A percentile compares a stretch with the other conserved stretches of the same genome.
Evolutionary conservation across 1,140 invertebrate genomes (phyloP).

Genomic region (Xylocopa sonorina): DNA sequence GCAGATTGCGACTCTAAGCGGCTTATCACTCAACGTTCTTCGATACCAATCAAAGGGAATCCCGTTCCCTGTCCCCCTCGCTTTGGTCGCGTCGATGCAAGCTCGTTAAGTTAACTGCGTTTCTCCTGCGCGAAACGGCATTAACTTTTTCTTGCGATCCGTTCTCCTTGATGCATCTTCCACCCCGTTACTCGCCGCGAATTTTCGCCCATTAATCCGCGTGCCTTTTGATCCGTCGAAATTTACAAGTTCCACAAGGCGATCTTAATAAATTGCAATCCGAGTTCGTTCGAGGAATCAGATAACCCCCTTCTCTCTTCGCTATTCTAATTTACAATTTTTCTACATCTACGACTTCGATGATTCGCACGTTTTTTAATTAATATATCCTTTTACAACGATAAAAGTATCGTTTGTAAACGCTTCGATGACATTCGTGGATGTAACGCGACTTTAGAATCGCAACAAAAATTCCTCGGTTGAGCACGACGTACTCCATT

Average conservation of each 20-base stretch:
- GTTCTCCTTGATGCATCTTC: constrained; percentile 7
- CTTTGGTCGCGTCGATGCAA: neutral
- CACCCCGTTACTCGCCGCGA: neutral
- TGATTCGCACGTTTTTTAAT: no score
- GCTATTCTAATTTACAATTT: no score
- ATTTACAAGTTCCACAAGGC: neutral
- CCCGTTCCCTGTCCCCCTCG: neutral
- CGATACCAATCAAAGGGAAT: constrained; percentile 18
- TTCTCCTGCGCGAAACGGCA: neutral
- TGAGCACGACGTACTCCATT: neutral
- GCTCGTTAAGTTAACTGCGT: constrained; percentile 14
- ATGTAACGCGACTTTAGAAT: no score
- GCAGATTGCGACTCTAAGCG: constrained; percentile 6
- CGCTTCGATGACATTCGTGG: no score
- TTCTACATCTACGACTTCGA: no score
- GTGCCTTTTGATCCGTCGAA: no score
- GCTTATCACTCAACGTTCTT: neutral
- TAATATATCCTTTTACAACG: no score
- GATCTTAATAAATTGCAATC: neutral
- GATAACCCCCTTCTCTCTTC: neutral
- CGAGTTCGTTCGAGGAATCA: neutral
- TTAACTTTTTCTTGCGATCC: constrained; percentile 6
- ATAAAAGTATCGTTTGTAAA: no score
- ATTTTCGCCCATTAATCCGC: neutral
- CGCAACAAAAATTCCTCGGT: neutral